phyloP scores from a whole-genome alignment of 2,797 vertebrate species.

The Anisognathus igniventris region DNA sequence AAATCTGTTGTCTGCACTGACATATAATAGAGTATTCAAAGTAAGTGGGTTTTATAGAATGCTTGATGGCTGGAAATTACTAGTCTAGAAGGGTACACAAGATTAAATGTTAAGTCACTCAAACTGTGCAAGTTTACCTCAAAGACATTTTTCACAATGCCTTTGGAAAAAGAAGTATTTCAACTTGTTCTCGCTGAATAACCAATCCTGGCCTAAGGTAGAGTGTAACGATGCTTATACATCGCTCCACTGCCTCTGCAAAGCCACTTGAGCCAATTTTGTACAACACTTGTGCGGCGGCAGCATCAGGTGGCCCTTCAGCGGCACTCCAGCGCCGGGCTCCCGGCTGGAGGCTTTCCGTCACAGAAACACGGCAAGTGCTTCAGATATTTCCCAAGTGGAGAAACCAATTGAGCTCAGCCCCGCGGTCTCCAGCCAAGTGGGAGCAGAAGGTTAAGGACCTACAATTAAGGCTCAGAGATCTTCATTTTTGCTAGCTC shows the following conservation, averaged over 20 bases:
- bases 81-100: not conserved
- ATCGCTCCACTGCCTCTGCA: not conserved
- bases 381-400: not conserved
- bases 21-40: not conserved
- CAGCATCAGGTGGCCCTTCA: not conserved
- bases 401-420: not conserved
- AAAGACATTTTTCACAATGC: not conserved
- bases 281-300: not conserved
- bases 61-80: not conserved
- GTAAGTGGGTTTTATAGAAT: not conserved
- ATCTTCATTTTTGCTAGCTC: not conserved
- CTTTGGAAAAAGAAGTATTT: not conserved
- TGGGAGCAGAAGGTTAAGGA: conserved; percentile 3
- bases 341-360: not conserved
- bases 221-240: not conserved
- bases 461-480: not conserved
- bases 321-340: not conserved
- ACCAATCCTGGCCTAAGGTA: not conserved
- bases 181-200: not conserved
- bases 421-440: not conserved
- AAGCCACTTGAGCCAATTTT: not conserved
- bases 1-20: not conserved
- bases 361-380: not conserved
- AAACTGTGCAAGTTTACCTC: not conserved
- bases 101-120: conserved; percentile 1